Conservation (phyloP, 2,113 vertebrate species). For the Ameiurus melas region DNA sequence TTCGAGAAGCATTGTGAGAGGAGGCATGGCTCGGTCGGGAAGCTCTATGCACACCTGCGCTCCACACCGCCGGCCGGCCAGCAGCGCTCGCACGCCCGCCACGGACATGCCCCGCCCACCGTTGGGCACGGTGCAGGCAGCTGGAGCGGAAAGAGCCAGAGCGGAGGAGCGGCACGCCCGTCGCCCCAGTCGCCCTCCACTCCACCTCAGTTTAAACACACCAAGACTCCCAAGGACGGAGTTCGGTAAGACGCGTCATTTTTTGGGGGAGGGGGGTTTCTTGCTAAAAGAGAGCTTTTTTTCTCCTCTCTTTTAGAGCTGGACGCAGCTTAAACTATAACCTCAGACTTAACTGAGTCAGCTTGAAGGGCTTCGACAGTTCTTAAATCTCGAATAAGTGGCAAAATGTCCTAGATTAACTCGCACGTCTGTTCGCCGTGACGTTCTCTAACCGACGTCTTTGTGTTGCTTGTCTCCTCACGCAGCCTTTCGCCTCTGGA, state of each 20-base stretch:
- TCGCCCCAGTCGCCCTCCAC: conserved; percentile 74
- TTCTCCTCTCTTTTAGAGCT: background rate
- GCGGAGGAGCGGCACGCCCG: conserved; percentile 62
- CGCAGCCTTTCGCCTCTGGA: conserved; percentile 84
- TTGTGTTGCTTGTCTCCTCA: background rate
- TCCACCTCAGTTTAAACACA: conserved; percentile 73
- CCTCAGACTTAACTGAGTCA: background rate
- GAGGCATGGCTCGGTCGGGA: conserved; percentile 84
- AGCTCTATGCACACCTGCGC: conserved; percentile 78
- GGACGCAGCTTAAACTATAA: background rate
- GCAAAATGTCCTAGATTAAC: background rate
- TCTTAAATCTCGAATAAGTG: background rate
- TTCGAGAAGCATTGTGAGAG: conserved; percentile 94
- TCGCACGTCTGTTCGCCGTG: background rate
- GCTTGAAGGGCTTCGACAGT: background rate
- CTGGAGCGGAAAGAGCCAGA: conserved; percentile 68
- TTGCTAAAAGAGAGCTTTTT: background rate
- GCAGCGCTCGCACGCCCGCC: conserved; percentile 73
- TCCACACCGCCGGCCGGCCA: conserved; percentile 70
- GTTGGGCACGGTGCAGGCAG: conserved; percentile 51
- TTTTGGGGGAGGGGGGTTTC: background rate
- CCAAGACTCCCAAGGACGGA: conserved; percentile 82
- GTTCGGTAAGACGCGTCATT: conserved; percentile 73
- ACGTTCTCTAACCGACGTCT: background rate
- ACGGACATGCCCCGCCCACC: conserved; percentile 76